Conservation (phyloP, 2,113 vertebrate genomes). For the Phocoena sinus region DNA sequence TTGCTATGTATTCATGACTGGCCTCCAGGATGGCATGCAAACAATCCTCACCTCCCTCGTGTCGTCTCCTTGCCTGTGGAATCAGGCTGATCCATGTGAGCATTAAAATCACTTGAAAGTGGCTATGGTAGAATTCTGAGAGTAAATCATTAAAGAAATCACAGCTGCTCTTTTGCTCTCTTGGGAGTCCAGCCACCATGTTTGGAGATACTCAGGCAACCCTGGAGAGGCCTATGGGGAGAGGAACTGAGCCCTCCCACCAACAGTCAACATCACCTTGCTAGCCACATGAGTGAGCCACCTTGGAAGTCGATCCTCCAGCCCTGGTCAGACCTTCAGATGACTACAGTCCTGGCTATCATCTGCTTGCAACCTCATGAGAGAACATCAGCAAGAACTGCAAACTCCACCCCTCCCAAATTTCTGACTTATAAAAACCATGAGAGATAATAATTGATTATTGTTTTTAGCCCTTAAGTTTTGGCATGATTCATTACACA, state of each 20-base stretch:
- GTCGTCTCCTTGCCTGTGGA: background rate
- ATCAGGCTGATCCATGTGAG: background rate
- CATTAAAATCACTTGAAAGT: background rate
- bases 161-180: background rate
- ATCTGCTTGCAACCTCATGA: background rate
- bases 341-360: background rate
- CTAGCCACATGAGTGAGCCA: background rate
- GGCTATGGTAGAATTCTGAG: background rate
- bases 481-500: background rate
- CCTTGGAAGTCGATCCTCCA: background rate
- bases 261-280: background rate
- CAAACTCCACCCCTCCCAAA: background rate
- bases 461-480: background rate
- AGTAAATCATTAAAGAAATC: background rate
- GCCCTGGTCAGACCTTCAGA: background rate
- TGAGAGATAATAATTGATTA: background rate
- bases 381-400: background rate
- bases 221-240: background rate
- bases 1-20: background rate
- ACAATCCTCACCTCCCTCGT: background rate
- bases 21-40: background rate
- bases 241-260: background rate
- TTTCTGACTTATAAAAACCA: background rate
- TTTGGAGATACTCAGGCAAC: background rate
- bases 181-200: background rate